Conservation (phyloP, 2,797 vertebrate genomes). For the Amblyopsis hoosieri region DNA sequence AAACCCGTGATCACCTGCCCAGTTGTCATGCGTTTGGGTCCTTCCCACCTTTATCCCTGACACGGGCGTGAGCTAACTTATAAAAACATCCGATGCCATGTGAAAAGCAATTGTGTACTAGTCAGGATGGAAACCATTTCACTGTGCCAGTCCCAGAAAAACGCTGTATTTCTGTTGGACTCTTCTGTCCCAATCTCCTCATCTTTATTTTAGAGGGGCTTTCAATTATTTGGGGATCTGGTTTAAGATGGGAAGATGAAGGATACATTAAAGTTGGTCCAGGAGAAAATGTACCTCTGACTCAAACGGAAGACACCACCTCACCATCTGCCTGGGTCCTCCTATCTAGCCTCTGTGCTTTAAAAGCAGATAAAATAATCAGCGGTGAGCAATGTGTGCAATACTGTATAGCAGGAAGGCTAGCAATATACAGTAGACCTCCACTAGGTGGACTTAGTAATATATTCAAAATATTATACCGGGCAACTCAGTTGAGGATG, state of each 20-base stretch:
- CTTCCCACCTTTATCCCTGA: too few species aligned
- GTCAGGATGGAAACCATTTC: too few species aligned
- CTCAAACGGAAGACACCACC: conserved; percentile 33
- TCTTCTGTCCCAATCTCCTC: conserved; percentile 3
- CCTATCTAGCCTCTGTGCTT: conserved; percentile 7
- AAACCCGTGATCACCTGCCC: too few species aligned
- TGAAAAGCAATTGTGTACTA: too few species aligned
- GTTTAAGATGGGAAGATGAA: conserved; percentile 18
- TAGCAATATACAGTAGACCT: too few species aligned
- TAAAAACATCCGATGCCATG: too few species aligned
- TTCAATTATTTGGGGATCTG: conserved; percentile 22
- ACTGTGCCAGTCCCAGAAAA: too few species aligned
- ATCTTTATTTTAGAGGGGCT: conserved; percentile 10
- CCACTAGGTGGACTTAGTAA: too few species aligned
- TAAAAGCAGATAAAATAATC: conserved; percentile 31
- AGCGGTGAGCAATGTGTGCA: conserved; percentile 21
- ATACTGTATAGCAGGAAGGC: background rate
- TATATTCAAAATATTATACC: too few species aligned
- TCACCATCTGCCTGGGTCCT: conserved; percentile 37
- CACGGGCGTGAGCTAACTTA: too few species aligned
- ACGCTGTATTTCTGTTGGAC: background rate
- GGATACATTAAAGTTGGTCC: conserved; percentile 20
- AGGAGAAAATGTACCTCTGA: conserved; percentile 36
- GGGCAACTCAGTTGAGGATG: too few species aligned
- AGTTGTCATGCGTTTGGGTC: too few species aligned